phyloP scores from a whole-genome alignment of 2,113 vertebrate species.

The Aphyosemion australe region DNA sequence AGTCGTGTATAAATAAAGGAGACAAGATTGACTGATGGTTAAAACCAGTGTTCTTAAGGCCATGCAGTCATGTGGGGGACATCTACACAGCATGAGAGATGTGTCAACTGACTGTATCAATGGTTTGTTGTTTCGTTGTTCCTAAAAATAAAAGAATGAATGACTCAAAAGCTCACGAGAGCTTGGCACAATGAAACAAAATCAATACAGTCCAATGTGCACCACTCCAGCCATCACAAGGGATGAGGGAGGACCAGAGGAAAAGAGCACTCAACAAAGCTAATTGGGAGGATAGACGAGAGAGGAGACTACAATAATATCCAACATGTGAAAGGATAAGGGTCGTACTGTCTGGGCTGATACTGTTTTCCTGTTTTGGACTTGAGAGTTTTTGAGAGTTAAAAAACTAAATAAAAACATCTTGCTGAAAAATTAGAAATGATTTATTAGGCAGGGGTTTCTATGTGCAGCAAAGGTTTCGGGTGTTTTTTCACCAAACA shows the following conservation, averaged over 20 bases:
- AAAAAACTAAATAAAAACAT: not conserved
- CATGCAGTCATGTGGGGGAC: not conserved
- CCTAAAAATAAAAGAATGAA: not conserved
- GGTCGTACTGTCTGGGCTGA: slow-evolving; percentile 8
- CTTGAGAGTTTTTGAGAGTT: not conserved
- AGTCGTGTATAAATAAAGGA: slow-evolving; percentile 2
- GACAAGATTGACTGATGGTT: not conserved
- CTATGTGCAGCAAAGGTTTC: not conserved
- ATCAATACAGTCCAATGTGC: slow-evolving; percentile 16
- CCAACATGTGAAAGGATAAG: not conserved
- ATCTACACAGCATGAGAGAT: not conserved
- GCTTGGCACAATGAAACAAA: not conserved
- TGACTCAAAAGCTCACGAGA: not conserved
- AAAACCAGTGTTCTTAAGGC: not conserved
- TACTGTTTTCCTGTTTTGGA: slow-evolving; percentile 34
- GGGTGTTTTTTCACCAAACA: too few relatives aligned
- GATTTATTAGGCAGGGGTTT: slow-evolving; percentile 27
- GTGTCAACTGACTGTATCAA: not conserved
- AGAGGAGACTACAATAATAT: not conserved
- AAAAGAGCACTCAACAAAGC: not conserved
- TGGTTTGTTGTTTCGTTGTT: not conserved
- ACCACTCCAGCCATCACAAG: not conserved
- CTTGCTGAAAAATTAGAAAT: slow-evolving; percentile 38
- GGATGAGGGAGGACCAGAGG: not conserved
- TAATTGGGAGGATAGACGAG: not conserved